Base-by-base conservation (phyloP, 2,113 vertebrate species). In the Philantomba maxwellii region DNA sequence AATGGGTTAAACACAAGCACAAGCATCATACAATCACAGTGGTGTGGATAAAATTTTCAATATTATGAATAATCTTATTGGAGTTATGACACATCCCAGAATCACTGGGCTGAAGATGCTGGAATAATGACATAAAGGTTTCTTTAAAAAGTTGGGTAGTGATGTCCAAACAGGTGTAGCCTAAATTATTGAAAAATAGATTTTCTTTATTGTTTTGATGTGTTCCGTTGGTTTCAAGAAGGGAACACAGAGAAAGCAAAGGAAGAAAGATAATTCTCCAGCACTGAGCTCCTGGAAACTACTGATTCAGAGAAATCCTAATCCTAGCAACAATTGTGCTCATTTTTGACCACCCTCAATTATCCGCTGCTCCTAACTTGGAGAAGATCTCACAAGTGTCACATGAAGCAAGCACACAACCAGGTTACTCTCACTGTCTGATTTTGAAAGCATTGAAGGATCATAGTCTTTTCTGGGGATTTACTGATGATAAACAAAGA, bases 241-340 rank as follows among this genome's bases (percentile, higher is more conserved):
- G 3, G 70, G 4, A 82, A 33, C n/a, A 47, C 5, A 81, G 14
- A 62, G 53, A 87, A 87, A 57, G 1, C 43, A 64, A 83, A 66
- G 26, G 36, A 88, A 26, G 11, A 88, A 88, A 83, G 49, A 47
- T 47, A 7, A 89, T 33, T 66, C 26, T 93, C 3, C 66, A 93
- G 87, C 23, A 60, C 8, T 16, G 39, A 87, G 11, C 3, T 87
- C 25, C 12, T 45, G 15, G 81, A 81, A 47, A 53, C 30, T 7
- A 64, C 57, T 51, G 77, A 57, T 60, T 93, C 30, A 30, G 47
- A 96, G 25, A 91, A 73, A 89, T n/a, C 4, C 25, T 13, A 57
- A 23, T 57, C 55, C 55, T 57, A 57, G 55, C 55, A 45, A 64
- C 16, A 87, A 49, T 26, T 13, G 4, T 2, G 17, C 45, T 30